Base-by-base conservation (phyloP, 2,888 invertebrate species). In the Aleiodes leptofemur region DNA sequence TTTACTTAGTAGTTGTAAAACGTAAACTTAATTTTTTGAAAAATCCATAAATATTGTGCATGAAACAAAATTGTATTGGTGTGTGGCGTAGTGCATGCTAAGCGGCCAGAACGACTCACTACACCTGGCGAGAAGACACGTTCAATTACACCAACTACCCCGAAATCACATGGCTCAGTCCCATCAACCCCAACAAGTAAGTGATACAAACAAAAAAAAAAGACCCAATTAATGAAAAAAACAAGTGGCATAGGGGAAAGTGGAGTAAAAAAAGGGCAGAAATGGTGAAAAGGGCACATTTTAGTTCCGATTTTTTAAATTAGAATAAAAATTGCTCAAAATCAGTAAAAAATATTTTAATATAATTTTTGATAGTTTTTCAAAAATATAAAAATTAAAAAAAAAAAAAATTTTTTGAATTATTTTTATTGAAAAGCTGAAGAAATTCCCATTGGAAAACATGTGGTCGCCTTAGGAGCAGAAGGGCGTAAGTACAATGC, bases 31-130 rank as follows among this genome's bases (percentile, higher is more conserved):
- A 23, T 55, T 16, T 14, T 1, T 23, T 23, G 55, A 56, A 38
- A 9, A 11, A 43, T 3, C 43, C 43, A 43, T 6, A 43, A 43
- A 43, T 43, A 53, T 68, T 51, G 53, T 50, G 56, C 55, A 72
- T 75, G 51, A 55, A 73, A 48, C 4, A 34, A 83, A 78, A 80
- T 82, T 84, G 77, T 85, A 78, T 79, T 78, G 77, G 77, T 79
- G 31, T 43, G 79, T 86, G 83, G 83, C 82, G 80, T 88, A 88
- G 88, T 88, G 88, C 88, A 88, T 88, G 87, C 79, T 84, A 85
- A 82, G 83, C 86, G 84, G 84, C 83, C 83, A 79, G 83, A 84
- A 77, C 84, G 83, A 79, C 79, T 84, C 78, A 81, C 86, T 77
- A 75, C 82, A 69, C 79, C 84, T 79, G 85, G 82, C 79, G 84